Base-by-base conservation (phyloP, 2,797 vertebrate genomes). In the Alosa sapidissima region DNA sequence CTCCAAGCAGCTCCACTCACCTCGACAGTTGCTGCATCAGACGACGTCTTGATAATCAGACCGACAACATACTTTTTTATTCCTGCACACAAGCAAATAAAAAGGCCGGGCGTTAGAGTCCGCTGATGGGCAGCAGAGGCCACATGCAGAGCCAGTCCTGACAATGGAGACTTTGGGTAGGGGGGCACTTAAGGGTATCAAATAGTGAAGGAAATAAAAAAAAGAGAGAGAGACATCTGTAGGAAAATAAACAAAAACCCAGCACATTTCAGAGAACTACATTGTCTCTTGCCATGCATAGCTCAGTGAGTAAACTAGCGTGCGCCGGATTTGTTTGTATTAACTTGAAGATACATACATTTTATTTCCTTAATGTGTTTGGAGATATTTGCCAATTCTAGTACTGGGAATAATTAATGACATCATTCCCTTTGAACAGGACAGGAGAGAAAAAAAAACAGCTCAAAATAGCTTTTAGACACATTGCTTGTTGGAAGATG, bases 41-140 rank as follows among this genome's bases (percentile, higher is more conserved):
- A 99, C 5, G 98, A 99, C 3, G 98, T 99, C 96, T 99, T 99
- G 95, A 99, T 99, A 94, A 99, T 99, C 91, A 99, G 96, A 92
- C 98, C 98, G 82, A 99, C 98, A 92, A 99, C 98, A 3, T 99
- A 99, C 90, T 99, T 99, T 97, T 99, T 99, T 89, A 99, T 99
- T 91, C 98, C 98, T 99, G 93, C 85, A 92, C 90, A 87, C 81
- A 93, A 87, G 92, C 84, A 94, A 62, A 78, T 78, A 47, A 45
- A 78, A 36, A 75, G 41, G 45, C 72, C 7, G 33, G 36, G 41
- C 1, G 7, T 78, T 78, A 78, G 16, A 19, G 36, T 21, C 72
- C 6, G 41, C 72, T 78, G 45, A 2, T 19, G 36, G 36, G 45
- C 72, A 21, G 41, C 16, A 78, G 0, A 47, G 41, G 72, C 41